A percentile compares a stretch with the other conserved stretches of the same genome.
Conservation (phyloP, 2,888 invertebrate species). For the Autographa gamma region DNA sequence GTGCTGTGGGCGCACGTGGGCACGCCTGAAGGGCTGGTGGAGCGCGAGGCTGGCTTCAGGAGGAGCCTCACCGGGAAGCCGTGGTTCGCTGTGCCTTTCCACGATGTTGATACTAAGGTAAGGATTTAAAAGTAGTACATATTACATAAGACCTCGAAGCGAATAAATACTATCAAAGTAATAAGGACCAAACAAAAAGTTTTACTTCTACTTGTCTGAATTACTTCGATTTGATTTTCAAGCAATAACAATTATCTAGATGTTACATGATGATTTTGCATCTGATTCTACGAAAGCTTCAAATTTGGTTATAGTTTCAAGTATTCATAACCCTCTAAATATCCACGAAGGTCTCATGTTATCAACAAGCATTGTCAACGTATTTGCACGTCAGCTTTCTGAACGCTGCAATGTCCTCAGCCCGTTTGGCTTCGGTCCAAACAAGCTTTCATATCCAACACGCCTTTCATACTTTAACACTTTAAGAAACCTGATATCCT, state of each 20-base stretch:
- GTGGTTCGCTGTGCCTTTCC: slow-evolving; percentile 92
- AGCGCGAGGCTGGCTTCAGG: slow-evolving; percentile 91
- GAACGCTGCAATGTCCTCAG: slow-evolving; percentile 1
- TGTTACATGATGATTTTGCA: too few species aligned
- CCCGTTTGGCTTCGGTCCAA: neutral
- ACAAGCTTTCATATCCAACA: neutral
- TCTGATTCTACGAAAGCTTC: too few species aligned
- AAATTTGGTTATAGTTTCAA: too few species aligned
- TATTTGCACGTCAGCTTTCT: neutral
- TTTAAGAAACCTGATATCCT: neutral
- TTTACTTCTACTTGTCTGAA: too few species aligned
- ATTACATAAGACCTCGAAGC: neutral
- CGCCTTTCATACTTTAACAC: neutral
- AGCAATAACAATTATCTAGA: too few species aligned
- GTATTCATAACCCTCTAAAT: too few species aligned
- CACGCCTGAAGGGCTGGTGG: slow-evolving; percentile 89
- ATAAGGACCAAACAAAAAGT: too few species aligned
- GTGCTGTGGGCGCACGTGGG: slow-evolving; percentile 91
- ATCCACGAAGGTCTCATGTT: too few species aligned
- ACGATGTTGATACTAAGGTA: slow-evolving; percentile 92
- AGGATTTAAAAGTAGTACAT: slow-evolving; percentile 40
- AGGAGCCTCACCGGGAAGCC: slow-evolving; percentile 90
- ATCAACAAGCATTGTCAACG: neutral
- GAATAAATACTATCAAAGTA: too few species aligned
- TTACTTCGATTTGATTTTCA: too few species aligned